Evolutionary conservation across 1,140 invertebrate species (phyloP), one percentile per base, ranked within the genome.

Genomic region (Drosophila kikkawai): DNA sequence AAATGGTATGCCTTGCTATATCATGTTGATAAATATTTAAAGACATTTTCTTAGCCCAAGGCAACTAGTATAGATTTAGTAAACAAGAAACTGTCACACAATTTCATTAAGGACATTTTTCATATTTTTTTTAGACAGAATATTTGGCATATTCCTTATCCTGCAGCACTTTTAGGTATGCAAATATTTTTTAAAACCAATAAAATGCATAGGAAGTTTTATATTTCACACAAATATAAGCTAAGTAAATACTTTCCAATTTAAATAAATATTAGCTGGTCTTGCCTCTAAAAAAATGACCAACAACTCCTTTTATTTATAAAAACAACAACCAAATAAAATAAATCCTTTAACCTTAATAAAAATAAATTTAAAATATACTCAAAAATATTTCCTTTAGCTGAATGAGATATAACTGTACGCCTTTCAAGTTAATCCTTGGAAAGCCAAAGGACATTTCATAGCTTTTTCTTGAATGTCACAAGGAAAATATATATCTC

Each of bases 401-500:
- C 51, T 55, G 2, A 55, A 22, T 22, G 17, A 22, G 51, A 55
- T 37, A 53, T 19, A 22, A 53, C 51, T 36, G 12, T 8, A 15
- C 32, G 0, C 42, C 7, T 15, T 60, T 50, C 7, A 60, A 26
- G 9, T 22, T 19, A 7, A 44, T n/a, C 15, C 44, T 60, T 13
- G 17, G 37, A 65, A 34, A 61, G 26, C 5, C 19, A 34, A 41
- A 42, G 13, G 53, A 42, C 39, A 65, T 17, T 66, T 66, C 57
- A 29, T 36, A 7, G 39, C 37, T 19, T 44, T 36, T 15, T 6
- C 47, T 9, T 39, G 13, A 4, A 22, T 55, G 48, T 48, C 60
- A 13, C 37, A 45, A 45, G 64, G n/a, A 53, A 70, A 42, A 44
- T 37, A 44, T 37, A 44, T 69, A 26, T 67, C 61, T 67, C 61